phyloP scores from a whole-genome alignment of 2,113 vertebrate species.

The Sisor rabdophorus region DNA sequence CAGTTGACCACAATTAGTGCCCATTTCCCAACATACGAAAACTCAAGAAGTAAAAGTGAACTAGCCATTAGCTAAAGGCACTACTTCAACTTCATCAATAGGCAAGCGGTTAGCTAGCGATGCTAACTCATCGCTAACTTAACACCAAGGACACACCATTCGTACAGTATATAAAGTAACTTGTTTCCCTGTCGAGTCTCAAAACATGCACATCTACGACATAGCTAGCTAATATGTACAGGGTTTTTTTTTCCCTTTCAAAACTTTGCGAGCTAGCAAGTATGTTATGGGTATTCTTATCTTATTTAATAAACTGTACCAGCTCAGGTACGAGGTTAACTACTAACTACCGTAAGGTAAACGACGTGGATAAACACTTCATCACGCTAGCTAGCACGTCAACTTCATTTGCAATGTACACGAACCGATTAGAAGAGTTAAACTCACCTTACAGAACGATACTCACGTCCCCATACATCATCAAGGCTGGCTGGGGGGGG shows the following conservation, averaged over 20 bases:
- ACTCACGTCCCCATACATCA: slow-evolving; percentile 68
- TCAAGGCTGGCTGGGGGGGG: slow-evolving; percentile 48
- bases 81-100: not conserved
- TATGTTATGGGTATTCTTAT: not conserved
- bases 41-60: not conserved
- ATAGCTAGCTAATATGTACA: not conserved
- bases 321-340: slow-evolving; percentile 15
- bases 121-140: slow-evolving; percentile 4
- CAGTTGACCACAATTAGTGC: not conserved
- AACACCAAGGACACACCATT: slow-evolving; percentile 26
- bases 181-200: not conserved
- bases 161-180: not conserved
- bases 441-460: slow-evolving; percentile 68
- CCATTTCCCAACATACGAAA: not conserved
- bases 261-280: not conserved
- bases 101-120: not conserved
- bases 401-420: slow-evolving; percentile 10
- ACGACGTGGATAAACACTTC: not conserved
- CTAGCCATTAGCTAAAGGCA: not conserved
- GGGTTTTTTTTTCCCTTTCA: no score
- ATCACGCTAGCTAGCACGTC: not conserved
- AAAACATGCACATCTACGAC: not conserved
- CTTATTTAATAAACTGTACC: not conserved
- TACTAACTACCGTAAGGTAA: not conserved
- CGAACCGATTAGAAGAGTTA: slow-evolving; percentile 18